phyloP scores from a whole-genome alignment of 35 echinoderm and acorn worm genomes.

The Eucidaris tribuloides region DNA sequence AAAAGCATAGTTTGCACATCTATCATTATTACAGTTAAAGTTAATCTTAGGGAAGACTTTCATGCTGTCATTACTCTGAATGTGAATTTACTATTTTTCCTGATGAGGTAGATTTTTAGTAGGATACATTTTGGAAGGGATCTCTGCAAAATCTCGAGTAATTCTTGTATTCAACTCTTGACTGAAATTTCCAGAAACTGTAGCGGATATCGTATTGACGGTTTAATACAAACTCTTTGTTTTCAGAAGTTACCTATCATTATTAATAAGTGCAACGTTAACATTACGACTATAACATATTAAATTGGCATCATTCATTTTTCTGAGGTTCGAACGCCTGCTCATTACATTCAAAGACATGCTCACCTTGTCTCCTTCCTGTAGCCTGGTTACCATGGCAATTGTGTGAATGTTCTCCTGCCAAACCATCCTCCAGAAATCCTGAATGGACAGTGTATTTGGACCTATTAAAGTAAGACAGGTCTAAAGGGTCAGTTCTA shows the following conservation, averaged over 20 bases:
- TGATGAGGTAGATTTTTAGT: too few species aligned
- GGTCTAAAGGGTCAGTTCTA: too few species aligned
- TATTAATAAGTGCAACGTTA: background rate
- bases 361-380: conserved; percentile 71
- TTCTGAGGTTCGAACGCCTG: background rate
- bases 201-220: background rate
- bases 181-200: background rate
- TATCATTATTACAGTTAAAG: too few species aligned
- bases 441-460: conserved; percentile 35
- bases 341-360: background rate
- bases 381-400: conserved; percentile 75
- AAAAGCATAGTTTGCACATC: too few species aligned
- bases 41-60: too few species aligned
- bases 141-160: too few species aligned
- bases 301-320: too few species aligned
- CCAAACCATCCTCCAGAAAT: conserved; percentile 89
- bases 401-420: conserved; percentile 55
- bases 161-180: too few species aligned
- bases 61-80: too few species aligned
- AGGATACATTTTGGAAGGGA: too few species aligned
- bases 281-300: too few species aligned
- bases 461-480: conserved; percentile 61
- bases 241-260: background rate
- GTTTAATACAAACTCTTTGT: background rate
- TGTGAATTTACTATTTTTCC: too few species aligned